Evolutionary conservation across 2,888 invertebrate genomes (phyloP).

Genomic region (Lymantria monacha): DNA sequence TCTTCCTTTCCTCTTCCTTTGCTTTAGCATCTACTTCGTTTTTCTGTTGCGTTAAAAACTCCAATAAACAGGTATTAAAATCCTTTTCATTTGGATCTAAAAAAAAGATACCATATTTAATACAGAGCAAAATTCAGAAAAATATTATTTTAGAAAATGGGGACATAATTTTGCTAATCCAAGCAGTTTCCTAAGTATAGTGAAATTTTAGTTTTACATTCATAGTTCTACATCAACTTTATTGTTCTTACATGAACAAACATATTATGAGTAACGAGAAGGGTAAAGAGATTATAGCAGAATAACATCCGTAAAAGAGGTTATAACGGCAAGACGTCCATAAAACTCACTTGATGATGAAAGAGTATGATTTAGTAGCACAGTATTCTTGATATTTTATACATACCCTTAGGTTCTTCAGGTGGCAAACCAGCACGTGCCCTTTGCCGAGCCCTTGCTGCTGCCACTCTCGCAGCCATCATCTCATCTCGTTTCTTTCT

Average conservation of each 20-base stretch:
- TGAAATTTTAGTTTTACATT: too few species aligned
- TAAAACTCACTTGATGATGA: too few species aligned
- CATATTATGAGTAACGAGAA: too few species aligned
- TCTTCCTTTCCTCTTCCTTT: conserved; percentile 61
- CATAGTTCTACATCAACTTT: too few species aligned
- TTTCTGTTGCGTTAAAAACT: conserved; percentile 74
- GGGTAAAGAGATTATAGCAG: too few species aligned
- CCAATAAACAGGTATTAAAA: conserved; percentile 62
- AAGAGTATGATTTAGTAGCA: too few species aligned
- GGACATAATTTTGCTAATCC: too few species aligned
- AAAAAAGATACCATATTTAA: conserved; percentile 17
- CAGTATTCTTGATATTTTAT: background rate
- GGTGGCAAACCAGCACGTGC: conserved; percentile 88
- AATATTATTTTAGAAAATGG: too few species aligned
- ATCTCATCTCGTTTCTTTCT: conserved; percentile 84
- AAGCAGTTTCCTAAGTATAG: too few species aligned
- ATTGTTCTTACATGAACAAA: too few species aligned
- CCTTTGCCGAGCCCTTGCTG: conserved; percentile 88
- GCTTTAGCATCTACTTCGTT: conserved; percentile 71
- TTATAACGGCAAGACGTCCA: too few species aligned
- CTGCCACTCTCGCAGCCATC: conserved; percentile 86
- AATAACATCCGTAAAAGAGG: too few species aligned
- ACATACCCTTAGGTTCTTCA: conserved; percentile 77
- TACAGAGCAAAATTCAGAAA: background rate
- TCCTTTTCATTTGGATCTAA: conserved; percentile 63